Evolutionary conservation across 2,888 invertebrate genomes (phyloP).

Genomic region (Agapetus fuscipes): DNA sequence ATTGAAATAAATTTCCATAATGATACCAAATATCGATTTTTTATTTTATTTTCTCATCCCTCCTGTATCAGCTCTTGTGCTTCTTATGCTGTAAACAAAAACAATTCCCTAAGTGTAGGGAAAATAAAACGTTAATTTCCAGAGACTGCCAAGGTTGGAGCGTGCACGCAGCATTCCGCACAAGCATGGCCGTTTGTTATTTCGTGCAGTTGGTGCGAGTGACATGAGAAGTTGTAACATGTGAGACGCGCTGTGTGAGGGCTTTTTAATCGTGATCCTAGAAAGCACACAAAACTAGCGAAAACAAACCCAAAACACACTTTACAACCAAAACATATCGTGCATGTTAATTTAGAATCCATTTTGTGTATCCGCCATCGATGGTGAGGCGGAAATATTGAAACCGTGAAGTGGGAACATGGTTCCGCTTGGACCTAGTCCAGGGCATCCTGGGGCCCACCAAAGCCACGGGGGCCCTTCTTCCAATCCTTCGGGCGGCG

Average conservation of each 20-base stretch:
- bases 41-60: too few relatives aligned
- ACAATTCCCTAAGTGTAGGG: too few relatives aligned
- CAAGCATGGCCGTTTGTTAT: too few relatives aligned
- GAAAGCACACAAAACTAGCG: not conserved
- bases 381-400: constrained; percentile 12
- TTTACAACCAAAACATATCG: not conserved
- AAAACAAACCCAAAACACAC: not conserved
- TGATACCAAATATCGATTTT: too few relatives aligned
- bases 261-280: constrained; percentile 36
- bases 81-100: too few relatives aligned
- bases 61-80: too few relatives aligned
- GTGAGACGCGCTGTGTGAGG: constrained; percentile 45
- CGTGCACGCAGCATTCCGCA: too few relatives aligned
- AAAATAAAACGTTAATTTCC: too few relatives aligned
- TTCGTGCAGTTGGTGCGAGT: constrained; percentile 36
- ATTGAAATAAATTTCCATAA: too few relatives aligned
- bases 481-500: constrained; percentile 38
- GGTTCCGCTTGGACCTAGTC: constrained; percentile 63
- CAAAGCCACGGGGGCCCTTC: constrained; percentile 44
- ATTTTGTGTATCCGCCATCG: constrained; percentile 4
- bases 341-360: constrained; percentile 2
- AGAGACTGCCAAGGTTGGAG: too few relatives aligned
- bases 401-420: constrained; percentile 38
- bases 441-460: constrained; percentile 43
- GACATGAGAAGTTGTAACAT: constrained; percentile 43